Base-by-base conservation (phyloP, 2,888 invertebrate genomes). In the Cryptus viduatorius region DNA sequence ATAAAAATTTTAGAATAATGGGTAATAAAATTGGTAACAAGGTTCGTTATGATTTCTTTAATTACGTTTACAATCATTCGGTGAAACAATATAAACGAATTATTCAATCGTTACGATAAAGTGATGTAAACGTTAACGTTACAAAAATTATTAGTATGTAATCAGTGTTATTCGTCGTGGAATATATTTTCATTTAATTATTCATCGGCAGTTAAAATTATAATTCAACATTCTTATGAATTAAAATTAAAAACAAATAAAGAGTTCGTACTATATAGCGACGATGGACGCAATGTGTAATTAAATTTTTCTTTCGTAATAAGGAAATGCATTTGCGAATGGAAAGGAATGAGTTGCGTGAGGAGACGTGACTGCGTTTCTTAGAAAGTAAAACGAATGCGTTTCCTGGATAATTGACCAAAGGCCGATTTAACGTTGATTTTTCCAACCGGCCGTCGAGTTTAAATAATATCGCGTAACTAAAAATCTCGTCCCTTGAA, bases 21-120 rank as follows among this genome's bases (percentile, higher is more conserved):
- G 79, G 69, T n/a, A 83, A 83, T 79, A 79, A 71, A 75, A 56
- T 75, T 24, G n/a, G 64, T 31, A 68, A 53, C 37, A 44, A 83
- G 83, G 83, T 83, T 75, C 14, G 83, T 44, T 4, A 1, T 8
- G 24, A 24, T 24, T 24, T 24, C 24, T 24, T 24, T 1, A 24
- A 24, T 24, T 24, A 24, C 24, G 24, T 24, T 24, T 19, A 19
- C 12, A 65, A 44, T 42, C 4, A 42, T 37, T 42, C 24, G 12
- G 67, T 46, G 3, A 24, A 24, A 3, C 24, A 24, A 24, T 24
- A 24, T 24, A 44, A 67, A 24, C 8, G 2, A 42, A 16, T 44
- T 67, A 67, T 67, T 50, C 50, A 5, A 7, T 24, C 24, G 50
- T 4, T 4, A n/a, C n/a, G 50, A 50, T 50, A 50, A 16, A n/a